Evolutionary conservation across 2,797 vertebrate species (phyloP).

Genomic region (Menidia menidia): DNA sequence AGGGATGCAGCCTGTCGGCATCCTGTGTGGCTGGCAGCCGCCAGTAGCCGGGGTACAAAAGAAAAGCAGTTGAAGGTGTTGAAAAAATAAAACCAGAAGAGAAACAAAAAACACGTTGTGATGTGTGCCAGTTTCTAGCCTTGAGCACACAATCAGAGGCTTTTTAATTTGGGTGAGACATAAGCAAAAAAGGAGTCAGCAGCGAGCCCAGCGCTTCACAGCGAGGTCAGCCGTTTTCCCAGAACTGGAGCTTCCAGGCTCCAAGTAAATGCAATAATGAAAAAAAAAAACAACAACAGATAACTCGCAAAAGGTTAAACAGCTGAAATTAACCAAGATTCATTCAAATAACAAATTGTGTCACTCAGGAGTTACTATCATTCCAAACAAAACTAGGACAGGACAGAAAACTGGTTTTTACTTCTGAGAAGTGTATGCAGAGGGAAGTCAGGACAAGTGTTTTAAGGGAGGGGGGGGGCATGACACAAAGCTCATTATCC

Average conservation of each 20-base stretch:
- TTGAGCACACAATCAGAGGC: slow-evolving; percentile 29
- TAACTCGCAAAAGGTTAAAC: too few species aligned
- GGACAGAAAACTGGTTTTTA: slow-evolving; percentile 6
- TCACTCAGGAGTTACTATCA: not conserved
- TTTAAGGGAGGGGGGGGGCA: slow-evolving; percentile 32
- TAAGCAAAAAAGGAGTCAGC: slow-evolving; percentile 31
- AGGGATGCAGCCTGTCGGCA: slow-evolving; percentile 31
- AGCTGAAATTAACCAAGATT: not conserved
- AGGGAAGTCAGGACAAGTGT: slow-evolving; percentile 41
- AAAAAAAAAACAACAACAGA: too few species aligned
- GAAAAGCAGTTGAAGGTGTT: slow-evolving; percentile 27
- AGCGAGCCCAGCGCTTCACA: slow-evolving; percentile 41
- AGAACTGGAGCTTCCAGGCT: slow-evolving; percentile 14
- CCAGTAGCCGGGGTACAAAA: slow-evolving; percentile 43
- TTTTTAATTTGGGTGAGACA: slow-evolving; percentile 30
- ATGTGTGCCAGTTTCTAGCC: slow-evolving; percentile 41
- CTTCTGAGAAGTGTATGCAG: slow-evolving; percentile 9
- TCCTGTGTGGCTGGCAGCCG: slow-evolving; percentile 31
- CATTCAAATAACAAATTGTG: not conserved
- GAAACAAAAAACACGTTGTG: slow-evolving; percentile 23
- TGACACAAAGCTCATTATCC: slow-evolving; percentile 67
- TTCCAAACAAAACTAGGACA: not conserved
- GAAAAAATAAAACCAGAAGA: slow-evolving; percentile 3
- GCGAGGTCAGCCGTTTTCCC: slow-evolving; percentile 29
- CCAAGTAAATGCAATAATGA: not conserved